Conservation (phyloP, 2,797 vertebrate species). For the Pachyuromys duprasi region DNA sequence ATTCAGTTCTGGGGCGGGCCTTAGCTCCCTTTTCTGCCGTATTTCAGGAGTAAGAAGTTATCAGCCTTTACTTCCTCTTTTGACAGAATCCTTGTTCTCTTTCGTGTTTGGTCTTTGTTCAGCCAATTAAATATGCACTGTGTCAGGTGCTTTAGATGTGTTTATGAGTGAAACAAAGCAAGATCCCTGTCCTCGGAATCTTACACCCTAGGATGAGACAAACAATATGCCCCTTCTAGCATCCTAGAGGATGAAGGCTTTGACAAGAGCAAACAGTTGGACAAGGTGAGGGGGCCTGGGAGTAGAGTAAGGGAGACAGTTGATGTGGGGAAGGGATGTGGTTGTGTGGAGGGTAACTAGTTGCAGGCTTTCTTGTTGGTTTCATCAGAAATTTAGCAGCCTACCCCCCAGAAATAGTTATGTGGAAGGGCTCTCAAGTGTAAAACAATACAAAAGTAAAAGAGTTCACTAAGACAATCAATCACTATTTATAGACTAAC, state of each 20-base stretch:
- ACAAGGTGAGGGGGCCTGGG: not conserved
- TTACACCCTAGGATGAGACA: not conserved
- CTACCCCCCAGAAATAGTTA: not conserved
- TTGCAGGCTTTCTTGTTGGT: not conserved
- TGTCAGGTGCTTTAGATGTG: not conserved
- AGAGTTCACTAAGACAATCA: not conserved
- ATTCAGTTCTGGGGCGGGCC: no score
- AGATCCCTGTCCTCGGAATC: not conserved
- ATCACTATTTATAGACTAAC: not conserved
- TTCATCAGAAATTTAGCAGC: not conserved
- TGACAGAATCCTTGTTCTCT: not conserved
- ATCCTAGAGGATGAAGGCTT: not conserved
- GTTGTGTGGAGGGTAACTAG: not conserved
- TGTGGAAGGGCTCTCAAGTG: not conserved
- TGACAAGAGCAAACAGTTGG: not conserved
- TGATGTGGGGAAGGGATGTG: no score
- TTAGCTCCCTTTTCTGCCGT: not conserved
- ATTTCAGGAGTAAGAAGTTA: not conserved
- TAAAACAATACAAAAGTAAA: not conserved
- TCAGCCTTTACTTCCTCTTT: not conserved
- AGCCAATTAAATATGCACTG: not conserved
- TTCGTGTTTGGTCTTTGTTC: not conserved
- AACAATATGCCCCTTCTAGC: not conserved
- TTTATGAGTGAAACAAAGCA: not conserved
- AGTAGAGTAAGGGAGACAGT: not conserved